Base-by-base conservation (phyloP, 2,888 invertebrate species). In the Margaritifera margaritifera region DNA sequence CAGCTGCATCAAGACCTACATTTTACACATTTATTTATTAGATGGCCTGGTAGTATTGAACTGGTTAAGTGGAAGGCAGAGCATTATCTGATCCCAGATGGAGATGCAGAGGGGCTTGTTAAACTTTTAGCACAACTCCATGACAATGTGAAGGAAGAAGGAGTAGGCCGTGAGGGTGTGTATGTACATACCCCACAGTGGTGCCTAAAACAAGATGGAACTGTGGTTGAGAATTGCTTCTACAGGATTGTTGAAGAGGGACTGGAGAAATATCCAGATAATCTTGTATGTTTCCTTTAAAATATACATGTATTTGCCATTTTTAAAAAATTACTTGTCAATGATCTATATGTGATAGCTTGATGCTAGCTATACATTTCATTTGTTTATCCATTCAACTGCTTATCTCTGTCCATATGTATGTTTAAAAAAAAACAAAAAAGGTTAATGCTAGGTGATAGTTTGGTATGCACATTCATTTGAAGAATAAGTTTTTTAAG, bases 221-320 rank as follows among this genome's bases (percentile, higher is more conserved):
- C 60, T 25, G 50, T 70, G 5, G 58, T 68, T 58, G 61, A 71
- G 60, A 62, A 68, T 31, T 72, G 68, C 51, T 67, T 65, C n/a
- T 71, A 67, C 31, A 56, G 71, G 24, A 67, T 72, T 5, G 51
- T 70, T 27, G 53, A 68, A 51, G 74, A 72, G 57, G 77, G 77
- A n/a, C 65, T 77, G 24, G 25, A 55, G 25, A 66, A 52, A 54
- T 74, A 77, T 57, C 74, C 77, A 18, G 77, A 71, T 52, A 54
- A 67, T 50, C 11, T 71, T 59, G 77, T 77, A 62, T 58, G 60
- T 64, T 22, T 50, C 20, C 15, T 42, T 42, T 42, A 11, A 42
- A 42, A 11, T 42, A 42, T 42, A 42, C 11, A 42, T 42, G 15
- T 42, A 42, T 42, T 31, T 42, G 42, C 42, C 42, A 42, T 0